These are phyloP conservation scores for Seriola aureovittata DNA, from an alignment of 2,113 vertebrate species.

Conservation along the genomic window DNA sequence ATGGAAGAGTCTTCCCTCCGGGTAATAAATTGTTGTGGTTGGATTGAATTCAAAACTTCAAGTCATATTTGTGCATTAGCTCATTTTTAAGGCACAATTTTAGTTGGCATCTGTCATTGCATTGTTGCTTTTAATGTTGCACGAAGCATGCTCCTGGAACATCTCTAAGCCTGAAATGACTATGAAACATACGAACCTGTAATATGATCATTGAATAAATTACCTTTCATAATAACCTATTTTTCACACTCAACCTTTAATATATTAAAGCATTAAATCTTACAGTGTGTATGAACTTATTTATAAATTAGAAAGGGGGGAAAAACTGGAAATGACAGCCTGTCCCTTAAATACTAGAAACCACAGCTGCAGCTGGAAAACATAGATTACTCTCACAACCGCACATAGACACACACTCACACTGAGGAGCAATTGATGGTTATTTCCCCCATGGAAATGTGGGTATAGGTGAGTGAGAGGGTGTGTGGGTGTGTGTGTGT, in stretches of 20 bases:
- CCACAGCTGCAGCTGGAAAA: constrained; percentile 63
- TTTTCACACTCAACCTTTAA: constrained; percentile 29
- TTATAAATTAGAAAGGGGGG: constrained; percentile 14
- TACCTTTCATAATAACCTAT: constrained; percentile 27
- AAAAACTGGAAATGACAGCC: constrained; percentile 30
- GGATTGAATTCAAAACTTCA: constrained; percentile 25
- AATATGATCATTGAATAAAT: constrained; percentile 19
- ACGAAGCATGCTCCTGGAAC: constrained; percentile 28
- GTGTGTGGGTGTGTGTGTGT: constrained; percentile 27
- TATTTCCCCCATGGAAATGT: constrained; percentile 55
- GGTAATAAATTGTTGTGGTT: background rate
- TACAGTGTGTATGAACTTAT: constrained; percentile 12
- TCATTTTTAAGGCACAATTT: background rate
- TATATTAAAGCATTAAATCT: constrained; percentile 23
- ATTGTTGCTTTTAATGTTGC: constrained; percentile 36
- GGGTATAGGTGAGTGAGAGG: constrained; percentile 59
- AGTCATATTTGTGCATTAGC: background rate
- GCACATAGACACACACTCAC: constrained; percentile 33
- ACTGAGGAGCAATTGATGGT: constrained; percentile 72
- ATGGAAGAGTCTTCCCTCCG: background rate
- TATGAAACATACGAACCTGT: constrained; percentile 22
- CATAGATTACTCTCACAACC: constrained; percentile 29
- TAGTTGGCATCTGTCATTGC: constrained; percentile 1
- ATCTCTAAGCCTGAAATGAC: constrained; percentile 16
- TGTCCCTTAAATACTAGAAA: constrained; percentile 27